Percentiles rank a stretch among this genome's conserved stretches.
These are phyloP conservation scores for Drosophila miranda DNA, from an alignment of 1,140 invertebrate genomes.

Conservation along the genomic window DNA sequence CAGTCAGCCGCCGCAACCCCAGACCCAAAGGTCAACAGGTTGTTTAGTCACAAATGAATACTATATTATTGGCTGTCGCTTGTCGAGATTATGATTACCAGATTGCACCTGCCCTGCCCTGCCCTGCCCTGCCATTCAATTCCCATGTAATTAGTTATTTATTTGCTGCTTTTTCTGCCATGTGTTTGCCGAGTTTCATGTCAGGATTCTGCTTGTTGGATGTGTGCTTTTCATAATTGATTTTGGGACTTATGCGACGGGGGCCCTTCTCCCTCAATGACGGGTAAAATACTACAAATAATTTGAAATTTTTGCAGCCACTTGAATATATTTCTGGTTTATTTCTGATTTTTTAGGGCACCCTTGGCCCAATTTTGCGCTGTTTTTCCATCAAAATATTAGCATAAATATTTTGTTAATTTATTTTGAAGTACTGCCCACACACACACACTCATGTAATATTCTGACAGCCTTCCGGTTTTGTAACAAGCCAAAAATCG, in stretches of 20 bases:
- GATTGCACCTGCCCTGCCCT: background rate
- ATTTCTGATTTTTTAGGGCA: no score
- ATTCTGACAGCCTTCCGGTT: background rate
- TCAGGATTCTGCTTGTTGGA: background rate
- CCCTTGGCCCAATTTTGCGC: slow-evolving; percentile 17
- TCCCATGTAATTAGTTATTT: slow-evolving; percentile 7
- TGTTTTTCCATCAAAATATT: slow-evolving; percentile 58
- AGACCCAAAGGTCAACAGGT: slow-evolving; percentile 33
- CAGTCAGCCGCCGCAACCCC: background rate
- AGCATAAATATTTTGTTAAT: slow-evolving; percentile 66
- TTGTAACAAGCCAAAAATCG: slow-evolving; percentile 26
- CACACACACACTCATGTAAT: background rate
- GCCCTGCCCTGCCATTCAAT: background rate
- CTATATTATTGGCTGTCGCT: slow-evolving; percentile 9
- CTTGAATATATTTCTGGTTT: no score
- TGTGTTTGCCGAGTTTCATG: no score
- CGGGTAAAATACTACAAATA: background rate
- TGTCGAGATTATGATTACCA: slow-evolving; percentile 9
- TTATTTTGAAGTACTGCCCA: slow-evolving; percentile 32
- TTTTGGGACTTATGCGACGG: background rate
- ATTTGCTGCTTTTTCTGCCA: background rate
- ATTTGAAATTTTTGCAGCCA: slow-evolving; percentile 8
- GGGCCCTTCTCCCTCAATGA: no score
- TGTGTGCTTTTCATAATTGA: background rate
- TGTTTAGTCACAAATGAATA: slow-evolving; percentile 2